Percentiles rank a stretch among this genome's conserved stretches.
These are phyloP conservation scores for Sebastes oblongus DNA, from an alignment of 2,797 vertebrate genomes.

Conservation along the genomic window DNA sequence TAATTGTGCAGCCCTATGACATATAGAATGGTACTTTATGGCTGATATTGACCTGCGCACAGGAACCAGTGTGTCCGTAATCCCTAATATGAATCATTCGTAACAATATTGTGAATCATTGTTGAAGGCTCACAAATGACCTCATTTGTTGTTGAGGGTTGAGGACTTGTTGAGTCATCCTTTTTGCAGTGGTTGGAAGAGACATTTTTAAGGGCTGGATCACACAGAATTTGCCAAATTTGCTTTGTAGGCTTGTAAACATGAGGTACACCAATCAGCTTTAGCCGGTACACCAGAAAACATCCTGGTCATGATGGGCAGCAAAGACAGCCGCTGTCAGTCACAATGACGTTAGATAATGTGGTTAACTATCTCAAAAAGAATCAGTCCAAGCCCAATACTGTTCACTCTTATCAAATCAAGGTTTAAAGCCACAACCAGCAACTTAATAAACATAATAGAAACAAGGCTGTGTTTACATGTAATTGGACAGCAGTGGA, in stretches of 20 bases:
- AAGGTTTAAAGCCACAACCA: not conserved
- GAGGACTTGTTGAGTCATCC: not conserved
- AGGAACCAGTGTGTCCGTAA: not conserved
- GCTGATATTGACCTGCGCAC: not conserved
- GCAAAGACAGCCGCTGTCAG: not conserved
- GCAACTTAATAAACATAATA: not conserved
- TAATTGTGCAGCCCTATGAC: no score
- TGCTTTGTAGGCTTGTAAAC: not conserved
- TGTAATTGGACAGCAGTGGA: not conserved
- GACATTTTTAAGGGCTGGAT: not conserved
- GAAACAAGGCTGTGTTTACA: not conserved
- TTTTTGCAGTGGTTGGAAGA: not conserved
- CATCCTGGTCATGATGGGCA: not conserved
- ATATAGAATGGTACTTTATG: not conserved
- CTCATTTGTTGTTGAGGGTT: not conserved
- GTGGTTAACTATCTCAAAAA: not conserved
- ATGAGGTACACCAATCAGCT: not conserved
- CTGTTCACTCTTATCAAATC: not conserved
- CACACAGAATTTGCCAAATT: not conserved
- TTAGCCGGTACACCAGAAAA: not conserved
- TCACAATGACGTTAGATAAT: not conserved
- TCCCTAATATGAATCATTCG: not conserved
- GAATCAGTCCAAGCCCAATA: not conserved
- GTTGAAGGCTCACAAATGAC: not conserved
- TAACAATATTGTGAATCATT: not conserved